Conservation (phyloP, 2,797 vertebrate species). For the Malacoctenus gilli region DNA sequence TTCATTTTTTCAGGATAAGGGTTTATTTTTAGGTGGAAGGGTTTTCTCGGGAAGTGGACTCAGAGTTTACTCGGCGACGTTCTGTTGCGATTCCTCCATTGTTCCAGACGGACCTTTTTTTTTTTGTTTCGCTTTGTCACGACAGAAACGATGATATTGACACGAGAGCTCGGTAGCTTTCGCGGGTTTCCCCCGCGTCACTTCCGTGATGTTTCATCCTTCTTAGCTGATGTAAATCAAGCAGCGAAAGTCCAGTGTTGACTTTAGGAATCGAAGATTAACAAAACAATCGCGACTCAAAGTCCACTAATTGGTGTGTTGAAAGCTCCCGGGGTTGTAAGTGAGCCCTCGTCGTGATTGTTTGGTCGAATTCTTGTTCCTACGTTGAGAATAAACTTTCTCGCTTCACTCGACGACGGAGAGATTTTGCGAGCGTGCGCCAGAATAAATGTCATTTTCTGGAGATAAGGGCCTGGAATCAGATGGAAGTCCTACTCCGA, state of each 20-base stretch:
- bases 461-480: neutral
- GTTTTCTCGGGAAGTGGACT: neutral
- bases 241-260: conserved; percentile 12
- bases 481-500: neutral
- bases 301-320: too few species aligned
- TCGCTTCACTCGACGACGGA: neutral
- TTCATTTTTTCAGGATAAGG: conserved; percentile 18
- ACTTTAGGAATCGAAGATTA: neutral
- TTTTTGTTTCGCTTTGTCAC: too few species aligned
- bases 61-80: neutral
- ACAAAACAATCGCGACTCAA: conserved; percentile 6
- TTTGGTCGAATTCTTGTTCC: conserved; percentile 2
- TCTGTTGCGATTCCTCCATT: conserved; percentile 2
- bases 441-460: neutral
- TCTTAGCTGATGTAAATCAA: conserved; percentile 3
- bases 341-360: neutral
- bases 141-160: too few species aligned
- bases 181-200: conserved; percentile 17
- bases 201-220: conserved; percentile 12
- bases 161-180: too few species aligned
- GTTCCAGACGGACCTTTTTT: neutral
- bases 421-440: neutral
- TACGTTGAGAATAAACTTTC: neutral
- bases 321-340: conserved; percentile 6
- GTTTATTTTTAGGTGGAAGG: conserved; percentile 25